phyloP scores from a whole-genome alignment of 1,140 invertebrate species.

The Saxidomus purpurata region DNA sequence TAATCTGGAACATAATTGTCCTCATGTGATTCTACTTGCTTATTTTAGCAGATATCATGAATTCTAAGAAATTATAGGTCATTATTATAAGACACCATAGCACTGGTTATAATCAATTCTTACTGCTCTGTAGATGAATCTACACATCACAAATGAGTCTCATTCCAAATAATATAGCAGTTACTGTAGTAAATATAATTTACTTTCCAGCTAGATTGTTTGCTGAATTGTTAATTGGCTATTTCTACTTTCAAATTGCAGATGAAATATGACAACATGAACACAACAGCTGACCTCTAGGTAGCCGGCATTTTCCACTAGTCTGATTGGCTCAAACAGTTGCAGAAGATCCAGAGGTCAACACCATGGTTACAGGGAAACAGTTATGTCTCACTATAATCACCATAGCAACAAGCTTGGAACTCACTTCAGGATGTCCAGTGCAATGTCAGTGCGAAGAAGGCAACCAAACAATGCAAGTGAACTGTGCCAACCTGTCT shows the following conservation, averaged over 20 bases:
- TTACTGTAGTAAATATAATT: too few species aligned
- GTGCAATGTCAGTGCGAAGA: conserved; percentile 71
- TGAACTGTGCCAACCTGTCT: conserved; percentile 74
- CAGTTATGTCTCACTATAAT: neutral
- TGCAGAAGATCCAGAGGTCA: neutral
- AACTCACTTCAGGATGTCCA: conserved; percentile 79
- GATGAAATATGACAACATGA: neutral
- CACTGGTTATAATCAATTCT: too few species aligned
- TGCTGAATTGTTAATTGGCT: too few species aligned
- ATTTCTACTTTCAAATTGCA: conserved; percentile 1
- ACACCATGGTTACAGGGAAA: conserved; percentile 28
- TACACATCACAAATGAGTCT: too few species aligned
- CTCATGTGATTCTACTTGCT: too few species aligned
- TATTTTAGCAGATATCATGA: too few species aligned
- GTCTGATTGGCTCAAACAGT: neutral
- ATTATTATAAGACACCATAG: too few species aligned
- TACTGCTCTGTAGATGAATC: too few species aligned
- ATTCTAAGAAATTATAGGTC: too few species aligned
- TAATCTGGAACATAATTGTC: too few species aligned
- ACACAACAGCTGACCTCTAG: neutral
- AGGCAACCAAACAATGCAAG: conserved; percentile 85
- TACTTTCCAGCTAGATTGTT: too few species aligned
- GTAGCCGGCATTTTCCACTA: neutral
- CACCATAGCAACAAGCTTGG: conserved; percentile 6
- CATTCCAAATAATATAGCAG: too few species aligned